A percentile compares a stretch with the other conserved stretches of the same genome.
Evolutionary conservation across 2,797 vertebrate species (phyloP).

Genomic region (Hoplostethus mediterraneus): DNA sequence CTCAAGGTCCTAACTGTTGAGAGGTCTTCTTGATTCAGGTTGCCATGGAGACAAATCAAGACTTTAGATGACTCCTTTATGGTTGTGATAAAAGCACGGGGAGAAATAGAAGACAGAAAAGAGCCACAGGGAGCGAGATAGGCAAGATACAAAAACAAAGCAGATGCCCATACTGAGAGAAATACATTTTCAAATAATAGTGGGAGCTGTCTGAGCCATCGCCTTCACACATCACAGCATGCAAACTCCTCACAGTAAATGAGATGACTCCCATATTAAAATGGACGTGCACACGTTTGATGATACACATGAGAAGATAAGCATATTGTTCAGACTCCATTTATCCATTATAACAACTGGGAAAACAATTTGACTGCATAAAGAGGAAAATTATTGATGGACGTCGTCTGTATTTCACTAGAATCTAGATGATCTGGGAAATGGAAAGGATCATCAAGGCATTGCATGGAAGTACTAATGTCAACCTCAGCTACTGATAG

Average conservation of each 20-base stretch:
- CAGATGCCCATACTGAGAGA: slow-evolving; percentile 52
- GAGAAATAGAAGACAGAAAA: slow-evolving; percentile 47
- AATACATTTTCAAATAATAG: slow-evolving; percentile 71
- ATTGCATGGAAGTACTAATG: slow-evolving; percentile 30
- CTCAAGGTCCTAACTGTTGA: slow-evolving; percentile 38
- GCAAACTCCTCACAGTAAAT: slow-evolving; percentile 56
- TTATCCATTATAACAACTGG: slow-evolving; percentile 55
- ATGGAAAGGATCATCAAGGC: slow-evolving; percentile 51
- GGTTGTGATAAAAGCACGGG: slow-evolving; percentile 41
- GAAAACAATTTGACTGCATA: slow-evolving; percentile 38
- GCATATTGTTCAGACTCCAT: slow-evolving; percentile 42
- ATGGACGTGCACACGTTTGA: slow-evolving; percentile 46
- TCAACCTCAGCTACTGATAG: slow-evolving; percentile 46
- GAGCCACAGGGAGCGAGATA: slow-evolving; percentile 48
- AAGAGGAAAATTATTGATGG: slow-evolving; percentile 56
- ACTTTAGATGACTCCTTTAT: slow-evolving; percentile 49
- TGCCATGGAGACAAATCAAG: slow-evolving; percentile 56
- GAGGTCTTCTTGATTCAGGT: slow-evolving; percentile 50
- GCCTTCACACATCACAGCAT: slow-evolving; percentile 66
- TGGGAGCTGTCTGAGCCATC: slow-evolving; percentile 43
- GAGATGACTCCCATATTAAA: slow-evolving; percentile 54
- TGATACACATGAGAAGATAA: slow-evolving; percentile 57
- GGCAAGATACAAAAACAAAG: slow-evolving; percentile 67
- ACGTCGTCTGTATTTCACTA: slow-evolving; percentile 29
- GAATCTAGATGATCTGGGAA: slow-evolving; percentile 55